phyloP scores from a whole-genome alignment of 1,140 invertebrate species.

The Vanessa atalanta region DNA sequence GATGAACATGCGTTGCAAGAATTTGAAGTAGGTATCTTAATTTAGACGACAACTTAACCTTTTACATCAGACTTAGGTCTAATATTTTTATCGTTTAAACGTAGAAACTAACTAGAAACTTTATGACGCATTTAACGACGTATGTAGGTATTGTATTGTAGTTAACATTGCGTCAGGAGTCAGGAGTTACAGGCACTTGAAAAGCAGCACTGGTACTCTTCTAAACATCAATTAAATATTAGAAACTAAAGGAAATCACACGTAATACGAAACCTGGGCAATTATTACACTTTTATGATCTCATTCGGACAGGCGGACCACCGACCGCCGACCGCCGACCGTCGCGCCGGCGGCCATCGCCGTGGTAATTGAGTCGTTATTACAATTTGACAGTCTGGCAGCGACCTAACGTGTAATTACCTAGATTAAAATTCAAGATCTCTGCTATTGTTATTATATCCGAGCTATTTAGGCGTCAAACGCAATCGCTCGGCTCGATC shows the following conservation, averaged over 20 bases:
- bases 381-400: conserved; percentile 49
- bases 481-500: conserved; percentile 25
- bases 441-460: conserved; percentile 33
- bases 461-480: conserved; percentile 38
- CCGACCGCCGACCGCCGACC: conserved; percentile 38
- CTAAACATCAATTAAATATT: background rate
- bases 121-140: too few relatives aligned
- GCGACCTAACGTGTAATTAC: conserved; percentile 42
- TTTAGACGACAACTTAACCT: too few relatives aligned
- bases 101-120: too few relatives aligned
- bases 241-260: conserved; percentile 17
- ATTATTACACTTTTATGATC: conserved; percentile 41
- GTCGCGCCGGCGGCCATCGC: conserved; percentile 40
- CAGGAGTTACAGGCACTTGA: too few relatives aligned
- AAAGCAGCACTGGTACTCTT: background rate
- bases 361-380: conserved; percentile 57
- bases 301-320: conserved; percentile 28
- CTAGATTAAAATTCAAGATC: conserved; percentile 40
- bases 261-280: conserved; percentile 16
- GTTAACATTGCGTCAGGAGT: too few relatives aligned
- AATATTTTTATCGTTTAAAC: too few relatives aligned
- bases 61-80: too few relatives aligned
- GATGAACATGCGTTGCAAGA: too few relatives aligned
- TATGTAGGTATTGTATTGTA: too few relatives aligned
- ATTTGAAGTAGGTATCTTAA: too few relatives aligned